Evolutionary conservation across 2,888 invertebrate genomes (phyloP).

Genomic region (Caenorhabditis afra): DNA sequence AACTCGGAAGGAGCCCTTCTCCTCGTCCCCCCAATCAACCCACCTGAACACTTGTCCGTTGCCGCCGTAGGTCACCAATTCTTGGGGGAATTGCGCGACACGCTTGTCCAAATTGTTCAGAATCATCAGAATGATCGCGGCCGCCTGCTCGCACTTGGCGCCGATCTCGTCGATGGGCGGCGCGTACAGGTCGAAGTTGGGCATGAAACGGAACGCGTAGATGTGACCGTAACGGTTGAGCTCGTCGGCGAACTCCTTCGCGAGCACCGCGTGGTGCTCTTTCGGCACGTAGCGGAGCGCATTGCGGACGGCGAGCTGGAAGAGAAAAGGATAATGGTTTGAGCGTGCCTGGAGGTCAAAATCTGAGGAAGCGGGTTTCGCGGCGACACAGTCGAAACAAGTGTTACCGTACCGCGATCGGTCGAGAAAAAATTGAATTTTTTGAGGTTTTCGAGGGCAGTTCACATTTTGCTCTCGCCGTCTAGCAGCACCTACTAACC

Average conservation of each 20-base stretch:
- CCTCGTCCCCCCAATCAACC: too few species aligned
- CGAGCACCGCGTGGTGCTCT: conserved; percentile 82
- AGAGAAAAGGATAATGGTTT: too few species aligned
- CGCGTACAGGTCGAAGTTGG: conserved; percentile 73
- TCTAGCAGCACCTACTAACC: too few species aligned
- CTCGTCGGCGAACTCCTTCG: conserved; percentile 83
- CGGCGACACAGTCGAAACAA: too few species aligned
- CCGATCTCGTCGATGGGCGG: conserved; percentile 70
- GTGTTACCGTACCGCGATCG: too few species aligned
- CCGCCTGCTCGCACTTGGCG: conserved; percentile 80
- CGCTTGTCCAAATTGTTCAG: conserved; percentile 85
- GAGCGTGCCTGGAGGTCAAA: too few species aligned
- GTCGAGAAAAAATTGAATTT: too few species aligned
- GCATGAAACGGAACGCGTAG: conserved; percentile 84
- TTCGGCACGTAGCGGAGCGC: conserved; percentile 84
- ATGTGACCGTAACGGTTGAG: conserved; percentile 84
- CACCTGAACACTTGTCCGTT: conserved; percentile 84
- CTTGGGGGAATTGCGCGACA: conserved; percentile 84
- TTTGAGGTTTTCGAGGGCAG: neutral
- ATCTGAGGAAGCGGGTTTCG: too few species aligned
- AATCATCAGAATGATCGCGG: conserved; percentile 85
- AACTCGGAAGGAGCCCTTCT: too few species aligned
- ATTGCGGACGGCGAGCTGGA: conserved; percentile 84
- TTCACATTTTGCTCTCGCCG: too few species aligned
- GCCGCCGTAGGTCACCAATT: conserved; percentile 85